phyloP scores from a whole-genome alignment of 1,140 invertebrate genomes.

The Drosophila orosa region DNA sequence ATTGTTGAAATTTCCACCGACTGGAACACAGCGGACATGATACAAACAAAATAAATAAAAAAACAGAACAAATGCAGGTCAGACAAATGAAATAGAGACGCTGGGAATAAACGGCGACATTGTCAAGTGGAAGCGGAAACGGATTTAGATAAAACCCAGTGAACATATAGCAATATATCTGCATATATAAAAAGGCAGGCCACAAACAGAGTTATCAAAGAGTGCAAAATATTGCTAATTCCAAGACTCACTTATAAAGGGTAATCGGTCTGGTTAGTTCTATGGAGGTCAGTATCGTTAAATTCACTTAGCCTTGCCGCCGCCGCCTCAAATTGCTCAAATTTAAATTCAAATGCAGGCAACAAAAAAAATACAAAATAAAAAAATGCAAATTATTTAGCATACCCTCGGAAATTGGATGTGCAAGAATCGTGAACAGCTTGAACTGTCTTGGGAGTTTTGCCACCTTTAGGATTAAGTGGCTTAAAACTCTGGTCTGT shows the following conservation, averaged over 20 bases:
- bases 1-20: slow-evolving; percentile 35
- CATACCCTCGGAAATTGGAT: not conserved
- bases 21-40: slow-evolving; percentile 30
- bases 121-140: slow-evolving; percentile 27
- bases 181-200: not conserved
- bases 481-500: not conserved
- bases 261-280: slow-evolving; percentile 36
- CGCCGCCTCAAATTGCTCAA: slow-evolving; percentile 30
- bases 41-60: slow-evolving; percentile 21
- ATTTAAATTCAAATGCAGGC: slow-evolving; percentile 48
- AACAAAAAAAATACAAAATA: not conserved
- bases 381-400: slow-evolving; percentile 20
- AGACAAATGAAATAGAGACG: slow-evolving; percentile 23
- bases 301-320: slow-evolving; percentile 33
- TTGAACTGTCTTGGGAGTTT: not conserved
- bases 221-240: slow-evolving; percentile 14
- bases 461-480: too few species aligned
- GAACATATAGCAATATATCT: not conserved
- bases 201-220: slow-evolving; percentile 25
- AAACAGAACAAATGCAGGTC: slow-evolving; percentile 35
- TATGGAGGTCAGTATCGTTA: slow-evolving; percentile 47
- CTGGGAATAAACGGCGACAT: slow-evolving; percentile 25
- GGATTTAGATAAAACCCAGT: slow-evolving; percentile 31
- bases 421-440: not conserved
- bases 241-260: slow-evolving; percentile 17